Conservation (phyloP, 2,113 vertebrate genomes). For the Formicarius rufipectus region DNA sequence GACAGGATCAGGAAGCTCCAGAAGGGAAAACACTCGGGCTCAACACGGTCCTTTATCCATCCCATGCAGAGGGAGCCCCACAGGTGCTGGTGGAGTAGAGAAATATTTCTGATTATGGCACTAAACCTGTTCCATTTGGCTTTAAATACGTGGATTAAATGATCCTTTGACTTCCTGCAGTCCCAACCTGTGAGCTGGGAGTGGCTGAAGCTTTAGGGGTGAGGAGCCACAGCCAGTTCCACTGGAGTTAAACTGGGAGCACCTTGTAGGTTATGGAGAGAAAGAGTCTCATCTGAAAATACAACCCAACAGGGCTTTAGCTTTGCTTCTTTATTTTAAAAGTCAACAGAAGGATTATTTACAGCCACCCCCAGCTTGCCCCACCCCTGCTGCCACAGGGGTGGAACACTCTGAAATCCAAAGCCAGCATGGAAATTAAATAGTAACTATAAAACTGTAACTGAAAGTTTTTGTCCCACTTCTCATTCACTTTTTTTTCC, state of each 20-base stretch:
- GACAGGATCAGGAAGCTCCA: fast-evolving
- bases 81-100: neutral
- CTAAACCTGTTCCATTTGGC: fast-evolving
- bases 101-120: neutral
- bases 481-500: neutral
- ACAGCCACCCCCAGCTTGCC: neutral
- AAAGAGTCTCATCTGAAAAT: neutral
- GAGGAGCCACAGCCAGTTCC: neutral
- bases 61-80: neutral
- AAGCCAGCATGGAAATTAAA: neutral
- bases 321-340: fast-evolving
- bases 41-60: no score
- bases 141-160: neutral
- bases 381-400: neutral
- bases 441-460: neutral
- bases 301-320: neutral
- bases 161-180: no score
- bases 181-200: neutral
- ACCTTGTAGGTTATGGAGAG: neutral
- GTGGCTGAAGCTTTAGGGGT: neutral
- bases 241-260: neutral
- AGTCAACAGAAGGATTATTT: fast-evolving
- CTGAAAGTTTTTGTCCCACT: fast-evolving
- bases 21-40: neutral
- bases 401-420: neutral